Base-by-base conservation (phyloP, 2,888 invertebrate genomes). In the Drosophila siamana region DNA sequence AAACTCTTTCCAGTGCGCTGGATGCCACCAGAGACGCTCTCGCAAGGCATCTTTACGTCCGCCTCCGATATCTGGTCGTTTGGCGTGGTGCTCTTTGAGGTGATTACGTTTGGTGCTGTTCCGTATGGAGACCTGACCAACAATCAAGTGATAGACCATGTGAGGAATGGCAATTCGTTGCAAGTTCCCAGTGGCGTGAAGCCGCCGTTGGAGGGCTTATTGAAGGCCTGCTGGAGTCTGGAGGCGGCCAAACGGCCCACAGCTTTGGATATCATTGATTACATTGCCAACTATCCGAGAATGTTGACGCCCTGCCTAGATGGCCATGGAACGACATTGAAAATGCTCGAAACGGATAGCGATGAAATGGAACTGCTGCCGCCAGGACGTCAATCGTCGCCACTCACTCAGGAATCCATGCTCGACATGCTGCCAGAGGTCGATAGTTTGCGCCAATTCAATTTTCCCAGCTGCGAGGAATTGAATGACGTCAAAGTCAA, bases 11-110 rank as follows among this genome's bases (percentile, higher is more conserved):
- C 97, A 0, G 97, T 98, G 7, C 94, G 97, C 69, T 98, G 98
- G 98, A 98, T 98, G 98, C 95, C 98, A 0, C 98, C 98, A 0
- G 98, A 98, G 92, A 96, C 96, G 78, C 93, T 98, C 13, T 95
- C 94, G 2, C 93, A 96, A 22, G 98, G 98, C 9, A 94, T 97
- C 57, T 98, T 97, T 91, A 96, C 97, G 0, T 94, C 96, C 16
- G 95, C 96, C 36, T 97, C 97, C 0, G 98, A 98, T 92, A 95
- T 98, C 13, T 98, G 98, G 98, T 96, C 97, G 33, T 97, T 95
- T 90, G 98, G 97, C 4, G 96, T 98, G 41, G 93, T 98, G 19
- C 93, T 98, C 2, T 98, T 96, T 90, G 96, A 97, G 92, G 96
- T 98, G 60, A 95, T 97, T 62, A 97, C 98, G 0, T 97, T 98